Conservation (phyloP, 2,888 invertebrate species). For the Drosophila stalkeri region DNA sequence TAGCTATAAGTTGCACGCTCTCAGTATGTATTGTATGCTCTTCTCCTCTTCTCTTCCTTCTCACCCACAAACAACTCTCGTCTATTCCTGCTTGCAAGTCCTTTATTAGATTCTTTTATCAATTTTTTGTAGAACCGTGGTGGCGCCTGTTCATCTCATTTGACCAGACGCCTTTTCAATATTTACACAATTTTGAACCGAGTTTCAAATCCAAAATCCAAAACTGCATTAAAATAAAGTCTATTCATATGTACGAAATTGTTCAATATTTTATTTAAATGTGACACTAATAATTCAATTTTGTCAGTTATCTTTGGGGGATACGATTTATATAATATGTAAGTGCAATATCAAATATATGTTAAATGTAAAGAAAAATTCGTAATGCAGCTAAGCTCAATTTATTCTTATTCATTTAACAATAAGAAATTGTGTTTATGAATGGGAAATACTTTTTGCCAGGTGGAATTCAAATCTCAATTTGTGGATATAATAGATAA, state of each 20-base stretch:
- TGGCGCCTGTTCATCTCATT: slow-evolving; percentile 9
- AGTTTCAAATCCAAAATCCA: slow-evolving; percentile 50
- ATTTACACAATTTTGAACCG: slow-evolving; percentile 53
- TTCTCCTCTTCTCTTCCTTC: neutral
- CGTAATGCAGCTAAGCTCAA: neutral
- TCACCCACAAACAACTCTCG: slow-evolving; percentile 17
- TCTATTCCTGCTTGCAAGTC: slow-evolving; percentile 37
- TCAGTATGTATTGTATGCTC: slow-evolving; percentile 74
- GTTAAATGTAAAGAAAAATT: neutral
- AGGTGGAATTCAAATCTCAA: neutral
- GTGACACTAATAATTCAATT: neutral
- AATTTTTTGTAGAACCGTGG: slow-evolving; percentile 39
- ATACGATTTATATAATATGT: slow-evolving; percentile 8
- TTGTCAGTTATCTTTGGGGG: neutral
- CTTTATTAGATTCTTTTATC: slow-evolving; percentile 39
- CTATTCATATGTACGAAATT: slow-evolving; percentile 56
- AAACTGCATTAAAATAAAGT: slow-evolving; percentile 66
- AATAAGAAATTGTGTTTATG: neutral
- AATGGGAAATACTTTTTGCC: neutral
- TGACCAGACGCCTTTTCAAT: slow-evolving; percentile 24
- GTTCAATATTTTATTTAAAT: slow-evolving; percentile 10
- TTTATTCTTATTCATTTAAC: neutral
- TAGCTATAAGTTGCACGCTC: slow-evolving; percentile 70
- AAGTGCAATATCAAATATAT: slow-evolving; percentile 8
- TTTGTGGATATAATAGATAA: neutral